Conservation (phyloP, 2,888 invertebrate species). For the Hipparchia semele region DNA sequence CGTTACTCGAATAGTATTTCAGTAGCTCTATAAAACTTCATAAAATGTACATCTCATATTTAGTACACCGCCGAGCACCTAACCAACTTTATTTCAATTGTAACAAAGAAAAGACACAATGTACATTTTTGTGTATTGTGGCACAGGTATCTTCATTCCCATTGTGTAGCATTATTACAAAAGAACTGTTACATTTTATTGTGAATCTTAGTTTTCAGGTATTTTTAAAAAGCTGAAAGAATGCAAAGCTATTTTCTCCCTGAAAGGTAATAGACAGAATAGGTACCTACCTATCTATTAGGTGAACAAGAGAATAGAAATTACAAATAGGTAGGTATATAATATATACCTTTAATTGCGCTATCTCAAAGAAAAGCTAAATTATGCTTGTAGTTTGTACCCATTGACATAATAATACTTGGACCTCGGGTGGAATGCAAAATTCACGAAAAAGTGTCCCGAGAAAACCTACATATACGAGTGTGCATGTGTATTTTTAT, state of each 20-base stretch:
- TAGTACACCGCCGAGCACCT: neutral
- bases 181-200: conserved; percentile 16
- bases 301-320: conserved; percentile 23
- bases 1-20: neutral
- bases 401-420: no score
- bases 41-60: neutral
- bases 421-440: no score
- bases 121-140: conserved; percentile 11
- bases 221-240: conserved; percentile 2
- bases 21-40: neutral
- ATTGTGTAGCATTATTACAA: conserved; percentile 13
- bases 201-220: conserved; percentile 8
- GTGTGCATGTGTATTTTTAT: no score
- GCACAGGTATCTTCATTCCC: neutral
- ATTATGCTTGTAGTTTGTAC: no score
- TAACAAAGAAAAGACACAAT: neutral
- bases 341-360: no score
- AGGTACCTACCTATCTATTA: neutral
- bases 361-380: no score
- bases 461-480: no score
- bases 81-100: conserved; percentile 1
- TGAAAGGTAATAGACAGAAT: conserved; percentile 14
- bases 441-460: no score
- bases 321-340: conserved; percentile 23
- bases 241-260: conserved; percentile 17